Conservation (phyloP, 2,888 invertebrate species). For the Autographa gamma region DNA sequence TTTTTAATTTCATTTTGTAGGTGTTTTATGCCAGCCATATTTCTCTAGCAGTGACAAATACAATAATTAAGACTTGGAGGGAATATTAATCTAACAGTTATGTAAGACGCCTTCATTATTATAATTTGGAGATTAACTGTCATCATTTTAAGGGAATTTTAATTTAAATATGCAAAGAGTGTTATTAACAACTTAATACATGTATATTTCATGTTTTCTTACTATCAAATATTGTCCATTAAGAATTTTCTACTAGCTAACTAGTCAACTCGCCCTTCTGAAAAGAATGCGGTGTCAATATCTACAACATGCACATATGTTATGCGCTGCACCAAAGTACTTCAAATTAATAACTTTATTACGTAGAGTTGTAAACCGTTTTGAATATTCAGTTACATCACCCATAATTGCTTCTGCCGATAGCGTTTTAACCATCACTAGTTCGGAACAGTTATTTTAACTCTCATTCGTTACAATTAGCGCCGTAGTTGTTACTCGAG, state of each 20-base stretch:
- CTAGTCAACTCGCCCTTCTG: too few relatives aligned
- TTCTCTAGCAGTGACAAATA: background rate
- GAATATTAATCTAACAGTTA: background rate
- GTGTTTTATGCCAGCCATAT: background rate
- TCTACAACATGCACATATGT: background rate
- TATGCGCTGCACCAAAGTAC: background rate
- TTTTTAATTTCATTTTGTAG: background rate
- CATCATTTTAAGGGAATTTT: too few relatives aligned
- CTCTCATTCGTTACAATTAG: constrained; percentile 43
- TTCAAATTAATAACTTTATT: constrained; percentile 4
- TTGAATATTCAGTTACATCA: constrained; percentile 14
- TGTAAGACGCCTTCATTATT: background rate
- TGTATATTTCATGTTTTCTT: too few relatives aligned
- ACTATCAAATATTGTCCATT: too few relatives aligned
- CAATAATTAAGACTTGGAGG: background rate
- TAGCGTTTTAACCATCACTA: constrained; percentile 26
- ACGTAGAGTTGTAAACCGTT: background rate
- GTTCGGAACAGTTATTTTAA: constrained; percentile 43
- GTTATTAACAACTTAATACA: too few relatives aligned
- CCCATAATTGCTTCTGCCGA: constrained; percentile 27
- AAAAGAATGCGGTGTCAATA: too few relatives aligned
- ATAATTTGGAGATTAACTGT: background rate
- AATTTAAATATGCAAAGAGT: too few relatives aligned
- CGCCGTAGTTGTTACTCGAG: constrained; percentile 24
- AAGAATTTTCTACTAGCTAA: too few relatives aligned